Percentiles rank a stretch among this genome's conserved stretches.
Evolutionary conservation across 1,140 invertebrate genomes (phyloP).

Genomic region (Charaxes varanes): DNA sequence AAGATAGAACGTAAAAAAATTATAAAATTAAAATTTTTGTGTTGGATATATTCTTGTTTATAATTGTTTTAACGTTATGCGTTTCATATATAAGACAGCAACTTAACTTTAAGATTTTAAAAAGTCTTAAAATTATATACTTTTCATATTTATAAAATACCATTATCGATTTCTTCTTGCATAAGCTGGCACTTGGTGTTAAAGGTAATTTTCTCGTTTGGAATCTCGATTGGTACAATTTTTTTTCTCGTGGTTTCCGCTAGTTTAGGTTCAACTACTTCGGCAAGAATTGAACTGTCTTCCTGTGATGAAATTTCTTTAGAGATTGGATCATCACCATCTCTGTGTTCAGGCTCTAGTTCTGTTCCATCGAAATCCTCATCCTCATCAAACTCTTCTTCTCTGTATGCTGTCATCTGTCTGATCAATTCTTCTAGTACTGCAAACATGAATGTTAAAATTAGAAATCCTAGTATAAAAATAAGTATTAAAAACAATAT

Average conservation of each 20-base stretch:
- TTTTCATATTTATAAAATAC: constrained; percentile 23
- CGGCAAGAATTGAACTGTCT: constrained; percentile 32
- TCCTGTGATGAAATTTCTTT: constrained; percentile 23
- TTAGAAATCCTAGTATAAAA: background rate
- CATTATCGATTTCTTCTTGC: constrained; percentile 56
- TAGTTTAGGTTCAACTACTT: constrained; percentile 37
- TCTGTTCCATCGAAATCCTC: constrained; percentile 47
- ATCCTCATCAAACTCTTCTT: constrained; percentile 72
- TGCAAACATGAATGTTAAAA: constrained; percentile 26
- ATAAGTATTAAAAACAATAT: too few species aligned
- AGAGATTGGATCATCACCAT: constrained; percentile 24
- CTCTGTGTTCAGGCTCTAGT: constrained; percentile 28
- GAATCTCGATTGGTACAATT: constrained; percentile 55
- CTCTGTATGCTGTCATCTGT: constrained; percentile 75
- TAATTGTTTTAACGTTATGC: too few species aligned
- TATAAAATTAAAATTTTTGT: too few species aligned
- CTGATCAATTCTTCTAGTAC: constrained; percentile 79
- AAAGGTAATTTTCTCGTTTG: constrained; percentile 37
- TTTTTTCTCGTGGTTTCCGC: constrained; percentile 37
- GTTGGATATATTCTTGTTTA: too few species aligned
- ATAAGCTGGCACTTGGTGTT: constrained; percentile 62
- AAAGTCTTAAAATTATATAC: too few species aligned
- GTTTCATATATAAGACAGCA: too few species aligned
- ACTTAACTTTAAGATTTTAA: too few species aligned
- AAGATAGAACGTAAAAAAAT: too few species aligned